phyloP scores from a whole-genome alignment of 2,113 vertebrate genomes.

The Phocoena sinus region DNA sequence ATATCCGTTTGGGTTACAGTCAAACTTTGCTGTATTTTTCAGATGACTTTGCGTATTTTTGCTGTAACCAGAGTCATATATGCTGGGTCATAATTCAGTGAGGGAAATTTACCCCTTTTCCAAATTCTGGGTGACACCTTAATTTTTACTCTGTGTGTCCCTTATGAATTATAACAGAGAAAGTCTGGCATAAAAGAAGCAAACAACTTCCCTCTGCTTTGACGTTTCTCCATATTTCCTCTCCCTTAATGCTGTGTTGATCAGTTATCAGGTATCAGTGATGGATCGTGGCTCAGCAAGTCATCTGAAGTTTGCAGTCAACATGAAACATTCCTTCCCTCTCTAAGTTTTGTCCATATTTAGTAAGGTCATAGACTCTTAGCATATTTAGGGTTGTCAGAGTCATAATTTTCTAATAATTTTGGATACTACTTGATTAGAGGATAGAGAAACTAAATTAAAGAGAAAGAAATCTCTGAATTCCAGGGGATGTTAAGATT shows the following conservation, averaged over 20 bases:
- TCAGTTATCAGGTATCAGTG: background rate
- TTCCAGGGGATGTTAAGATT: background rate
- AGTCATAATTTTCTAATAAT: background rate
- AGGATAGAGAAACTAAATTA: background rate
- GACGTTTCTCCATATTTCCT: background rate
- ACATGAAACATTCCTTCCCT: background rate
- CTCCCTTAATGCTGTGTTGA: background rate
- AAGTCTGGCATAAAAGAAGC: background rate
- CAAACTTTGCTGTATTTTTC: background rate
- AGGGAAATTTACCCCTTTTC: background rate
- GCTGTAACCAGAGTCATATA: background rate
- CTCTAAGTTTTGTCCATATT: background rate
- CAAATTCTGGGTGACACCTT: background rate
- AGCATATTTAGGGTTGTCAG: background rate
- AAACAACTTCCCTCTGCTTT: background rate
- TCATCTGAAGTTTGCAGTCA: background rate
- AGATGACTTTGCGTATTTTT: background rate
- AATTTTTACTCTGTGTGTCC: background rate
- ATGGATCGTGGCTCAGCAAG: background rate
- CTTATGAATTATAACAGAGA: background rate
- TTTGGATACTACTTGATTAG: background rate
- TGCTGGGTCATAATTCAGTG: background rate
- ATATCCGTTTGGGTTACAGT: background rate
- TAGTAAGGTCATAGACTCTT: background rate
- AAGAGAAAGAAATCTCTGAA: background rate